Base-by-base conservation (phyloP, 2,797 vertebrate species). In the Crocidura indochinensis region DNA sequence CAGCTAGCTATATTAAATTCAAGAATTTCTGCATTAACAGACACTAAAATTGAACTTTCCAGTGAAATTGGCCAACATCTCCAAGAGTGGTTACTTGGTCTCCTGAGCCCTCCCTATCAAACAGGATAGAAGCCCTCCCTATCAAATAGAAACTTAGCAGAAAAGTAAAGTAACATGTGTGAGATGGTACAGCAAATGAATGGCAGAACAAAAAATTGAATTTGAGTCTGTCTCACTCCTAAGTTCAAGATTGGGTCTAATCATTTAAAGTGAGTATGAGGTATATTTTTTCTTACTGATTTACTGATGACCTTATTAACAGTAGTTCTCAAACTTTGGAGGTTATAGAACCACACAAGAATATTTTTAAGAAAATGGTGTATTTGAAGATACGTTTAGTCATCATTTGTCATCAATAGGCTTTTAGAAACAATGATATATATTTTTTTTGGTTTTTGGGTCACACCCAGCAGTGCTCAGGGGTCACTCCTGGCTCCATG, bases 281-380 rank as follows among this genome's bases (percentile, higher is more conserved):
- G 10, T 47, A 46, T 24, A 27, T 56, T 87, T 80, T 79, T 65
- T 73, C 44, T 65, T 74, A 17, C 10, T 68, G 19, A 64, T 64
- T 65, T 85, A 49, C 38, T 38, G 78, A 84, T 51, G 53, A 12
- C 46, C 76, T 81, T 69, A 8, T 60, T 67, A 24, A n/a, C 7
- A 69, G 8, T 75, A 19, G 8, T 64, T 88, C 53, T 92, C 78
- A 91, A 67, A 15, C 67, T 67, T 86, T 14, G 1, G 17, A 27
- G 22, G 15, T 22, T 26, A 8, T n/a, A 47, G 14, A 82, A 49
- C 4, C 38, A 53, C 44, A 76, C 74, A 69, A 56, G 14, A 71
- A 44, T 0, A 0, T 68, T 74, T 31, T 53, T 74, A 82, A 26
- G 77, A 80, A 92, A 68, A 68, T 89, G 51, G 0, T 67, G 1